Evolutionary conservation across 37 sponge, comb jelly and placozoan species (phyloP), one percentile per base, ranked within the genome.

Genomic region (Petrosia ficiformis): DNA sequence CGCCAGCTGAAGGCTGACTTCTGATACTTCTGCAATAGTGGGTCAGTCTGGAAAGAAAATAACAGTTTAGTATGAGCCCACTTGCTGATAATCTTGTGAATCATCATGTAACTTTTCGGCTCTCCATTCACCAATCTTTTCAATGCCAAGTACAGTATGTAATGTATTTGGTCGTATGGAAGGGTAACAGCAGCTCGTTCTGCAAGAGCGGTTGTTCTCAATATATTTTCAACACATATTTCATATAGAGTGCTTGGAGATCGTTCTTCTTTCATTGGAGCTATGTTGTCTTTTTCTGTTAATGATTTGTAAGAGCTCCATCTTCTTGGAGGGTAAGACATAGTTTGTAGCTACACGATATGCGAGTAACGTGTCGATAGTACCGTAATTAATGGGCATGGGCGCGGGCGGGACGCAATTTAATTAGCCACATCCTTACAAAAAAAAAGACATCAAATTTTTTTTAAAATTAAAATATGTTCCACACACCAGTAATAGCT

Each of bases 401-500:
- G n/a, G n/a, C n/a, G n/a, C n/a, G n/a, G n/a, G n/a, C n/a, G n/a
- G n/a, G n/a, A n/a, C n/a, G n/a, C n/a, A n/a, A n/a, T n/a, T n/a
- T n/a, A n/a, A n/a, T n/a, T n/a, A n/a, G n/a, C n/a, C n/a, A n/a
- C n/a, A n/a, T n/a, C n/a, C n/a, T n/a, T n/a, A n/a, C n/a, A n/a
- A n/a, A n/a, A n/a, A n/a, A n/a, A n/a, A n/a, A n/a, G n/a, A 48
- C 54, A 48, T 48, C 14, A 48, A 8, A 48, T 48, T 48, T 19
- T 48, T 48, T 48, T 48, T 48, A 48, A n/a, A n/a, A n/a, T 14
- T 48, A 48, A 48, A 71, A 42, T 43, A 80, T 42, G 30, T 80
- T 80, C 80, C 71, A 70, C 32, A 71, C 39, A 30, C 71, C 59
- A 36, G 63, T 59, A 21, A 80, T 41, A 43, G 14, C 25, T 19